Base-by-base conservation (phyloP, 2,888 invertebrate genomes). In the Liposcelis brunnea region DNA sequence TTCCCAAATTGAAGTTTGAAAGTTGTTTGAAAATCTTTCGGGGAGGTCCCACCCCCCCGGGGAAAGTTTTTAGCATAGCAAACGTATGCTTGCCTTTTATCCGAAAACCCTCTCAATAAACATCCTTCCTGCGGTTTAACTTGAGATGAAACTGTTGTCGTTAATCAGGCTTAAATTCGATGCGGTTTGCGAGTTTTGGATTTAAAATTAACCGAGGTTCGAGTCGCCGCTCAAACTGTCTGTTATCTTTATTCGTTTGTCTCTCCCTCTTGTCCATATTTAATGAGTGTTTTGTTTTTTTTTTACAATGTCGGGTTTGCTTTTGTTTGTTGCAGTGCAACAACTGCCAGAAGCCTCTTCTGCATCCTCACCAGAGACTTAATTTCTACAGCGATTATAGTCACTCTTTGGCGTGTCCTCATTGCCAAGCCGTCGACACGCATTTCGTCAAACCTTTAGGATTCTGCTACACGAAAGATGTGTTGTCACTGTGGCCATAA, bases 321-420 rank as follows among this genome's bases (percentile, higher is more conserved):
- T 52, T 52, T 49, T 54, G 55, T 58, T 52, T 55, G 52, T 67
- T 68, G 44, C 77, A 90, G 81, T 95, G 95, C 72, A 91, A 87
- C 72, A 77, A 77, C 61, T 95, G 95, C 71, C 81, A 75, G 67
- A 83, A 85, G 66, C 75, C 93, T 50, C 74, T 90, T 54, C 75
- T 91, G 55, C 80, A 84, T 63, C 84, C 87, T 11, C 81, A 80
- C 59, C 84, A 84, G 63, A 78, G 81, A 59, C 70, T 91, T 55
- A 85, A 84, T 68, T 86, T 77, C 74, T 95, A 85, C 73, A 91
- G 90, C 57, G 91, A 94, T 68, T 94, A 93, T 71, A 89, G 87
- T 61, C 87, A 86, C 61, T 77, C 82, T 57, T 77, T 87, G 59
- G 78, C 83, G 54, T 95, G 95, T 66, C 89, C 89, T 32, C 84